phyloP scores from a whole-genome alignment of 2,888 invertebrate species.

The Andrena praecox region DNA sequence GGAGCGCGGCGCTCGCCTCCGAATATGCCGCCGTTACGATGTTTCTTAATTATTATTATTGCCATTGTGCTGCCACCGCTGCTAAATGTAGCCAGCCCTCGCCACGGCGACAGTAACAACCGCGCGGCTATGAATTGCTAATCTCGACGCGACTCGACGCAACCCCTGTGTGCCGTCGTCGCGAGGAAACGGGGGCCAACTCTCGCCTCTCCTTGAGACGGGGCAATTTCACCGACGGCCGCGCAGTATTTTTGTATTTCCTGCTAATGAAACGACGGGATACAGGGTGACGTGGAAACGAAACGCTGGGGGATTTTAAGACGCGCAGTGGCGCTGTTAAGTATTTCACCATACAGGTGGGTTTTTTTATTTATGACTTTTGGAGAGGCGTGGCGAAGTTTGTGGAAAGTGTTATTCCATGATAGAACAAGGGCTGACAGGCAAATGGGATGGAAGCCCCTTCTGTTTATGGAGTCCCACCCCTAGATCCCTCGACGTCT shows the following conservation, averaged over 20 bases:
- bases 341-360: too few species aligned
- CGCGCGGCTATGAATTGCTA: conserved; percentile 84
- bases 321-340: not conserved
- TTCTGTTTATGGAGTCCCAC: not conserved
- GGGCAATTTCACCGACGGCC: conserved; percentile 52
- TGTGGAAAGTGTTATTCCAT: not conserved
- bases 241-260: conserved; percentile 70
- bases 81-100: conserved; percentile 78
- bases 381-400: not conserved
- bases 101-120: conserved; percentile 80
- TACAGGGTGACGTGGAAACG: not conserved
- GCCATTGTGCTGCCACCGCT: conserved; percentile 79
- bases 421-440: not conserved
- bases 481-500: not conserved
- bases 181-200: conserved; percentile 39
- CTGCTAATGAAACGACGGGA: conserved; percentile 67
- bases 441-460: not conserved
- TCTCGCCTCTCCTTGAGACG: conserved; percentile 4
- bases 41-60: conserved; percentile 85
- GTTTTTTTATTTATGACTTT: too few species aligned
- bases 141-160: conserved; percentile 77
- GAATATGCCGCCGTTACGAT: conserved; percentile 83
- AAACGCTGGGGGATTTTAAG: not conserved
- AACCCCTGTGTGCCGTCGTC: conserved; percentile 50
- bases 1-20: conserved; percentile 58